Percentiles rank a stretch among this genome's conserved stretches.
Evolutionary conservation across 2,888 invertebrate species (phyloP).

Genomic region (Noctuana brunneofusca): DNA sequence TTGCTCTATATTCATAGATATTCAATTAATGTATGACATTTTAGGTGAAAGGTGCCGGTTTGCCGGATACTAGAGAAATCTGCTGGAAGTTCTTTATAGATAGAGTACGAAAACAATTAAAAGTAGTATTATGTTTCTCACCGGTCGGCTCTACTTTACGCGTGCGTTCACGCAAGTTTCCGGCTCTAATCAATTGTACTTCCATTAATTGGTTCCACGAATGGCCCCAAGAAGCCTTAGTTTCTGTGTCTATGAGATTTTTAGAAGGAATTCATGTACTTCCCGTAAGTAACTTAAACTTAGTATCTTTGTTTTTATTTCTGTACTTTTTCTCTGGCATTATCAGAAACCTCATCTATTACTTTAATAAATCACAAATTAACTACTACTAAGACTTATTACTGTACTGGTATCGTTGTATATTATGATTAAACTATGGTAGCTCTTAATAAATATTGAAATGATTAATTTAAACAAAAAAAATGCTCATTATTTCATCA

Average conservation of each 20-base stretch:
- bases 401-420: no score
- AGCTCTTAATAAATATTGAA: no score
- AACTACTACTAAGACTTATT: no score
- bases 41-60: slow-evolving; percentile 91
- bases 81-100: slow-evolving; percentile 99
- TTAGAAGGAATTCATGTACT: slow-evolving; percentile 90
- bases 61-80: slow-evolving; percentile 95
- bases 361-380: no score
- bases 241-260: slow-evolving; percentile 95
- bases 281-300: slow-evolving; percentile 81
- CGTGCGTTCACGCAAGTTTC: slow-evolving; percentile 96
- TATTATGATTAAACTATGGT: no score
- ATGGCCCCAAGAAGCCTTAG: slow-evolving; percentile 98
- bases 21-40: slow-evolving; percentile 16
- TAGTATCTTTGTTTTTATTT: not conserved
- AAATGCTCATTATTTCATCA: slow-evolving; percentile 53
- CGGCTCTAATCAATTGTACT: slow-evolving; percentile 97
- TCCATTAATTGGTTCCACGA: slow-evolving; percentile 99
- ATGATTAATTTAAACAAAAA: no score
- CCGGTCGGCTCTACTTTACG: slow-evolving; percentile 97
- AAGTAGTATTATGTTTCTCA: slow-evolving; percentile 98
- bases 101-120: slow-evolving; percentile 93
- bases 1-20: not conserved
- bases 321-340: not conserved
- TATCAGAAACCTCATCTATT: no score